Evolutionary conservation across 2,113 vertebrate species (phyloP).

Genomic region (Coregonus clupeaformis): DNA sequence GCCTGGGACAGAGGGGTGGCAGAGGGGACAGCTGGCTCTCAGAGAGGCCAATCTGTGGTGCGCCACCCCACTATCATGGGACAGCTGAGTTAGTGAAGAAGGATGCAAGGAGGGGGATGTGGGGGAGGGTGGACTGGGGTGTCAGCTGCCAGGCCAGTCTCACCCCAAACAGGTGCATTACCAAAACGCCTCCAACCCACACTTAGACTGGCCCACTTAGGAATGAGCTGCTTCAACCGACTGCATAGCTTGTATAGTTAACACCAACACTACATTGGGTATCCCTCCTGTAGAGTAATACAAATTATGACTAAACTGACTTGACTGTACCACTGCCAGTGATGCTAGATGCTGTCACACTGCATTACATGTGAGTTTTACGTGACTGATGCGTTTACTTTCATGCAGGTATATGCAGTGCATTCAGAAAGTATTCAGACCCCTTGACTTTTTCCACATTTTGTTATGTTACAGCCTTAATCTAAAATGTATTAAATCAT

Average conservation of each 20-base stretch:
- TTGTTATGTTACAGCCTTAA: too few relatives aligned
- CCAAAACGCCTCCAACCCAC: not conserved
- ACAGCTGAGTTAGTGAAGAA: not conserved
- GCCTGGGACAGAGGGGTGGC: not conserved
- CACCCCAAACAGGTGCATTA: not conserved
- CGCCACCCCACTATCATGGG: not conserved
- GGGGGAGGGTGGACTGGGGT: not conserved
- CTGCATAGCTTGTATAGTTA: not conserved
- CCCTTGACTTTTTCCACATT: too few relatives aligned
- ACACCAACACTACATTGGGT: not conserved
- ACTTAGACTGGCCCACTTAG: too few relatives aligned
- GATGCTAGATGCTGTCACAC: too few relatives aligned
- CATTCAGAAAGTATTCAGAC: too few relatives aligned
- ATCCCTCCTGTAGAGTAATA: not conserved
- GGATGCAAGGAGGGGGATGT: not conserved
- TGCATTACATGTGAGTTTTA: too few relatives aligned
- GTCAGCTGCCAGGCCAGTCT: slow-evolving; percentile 1
- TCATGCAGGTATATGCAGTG: too few relatives aligned
- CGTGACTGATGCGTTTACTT: too few relatives aligned
- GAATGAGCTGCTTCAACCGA: not conserved
- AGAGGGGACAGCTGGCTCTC: slow-evolving; percentile 16
- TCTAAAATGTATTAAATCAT: too few relatives aligned
- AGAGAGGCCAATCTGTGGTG: not conserved
- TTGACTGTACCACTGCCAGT: too few relatives aligned
- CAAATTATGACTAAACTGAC: too few relatives aligned